Evolutionary conservation across 2,888 invertebrate genomes (phyloP), one percentile per base, ranked within the genome.

Genomic region (Drosophila neotestacea): DNA sequence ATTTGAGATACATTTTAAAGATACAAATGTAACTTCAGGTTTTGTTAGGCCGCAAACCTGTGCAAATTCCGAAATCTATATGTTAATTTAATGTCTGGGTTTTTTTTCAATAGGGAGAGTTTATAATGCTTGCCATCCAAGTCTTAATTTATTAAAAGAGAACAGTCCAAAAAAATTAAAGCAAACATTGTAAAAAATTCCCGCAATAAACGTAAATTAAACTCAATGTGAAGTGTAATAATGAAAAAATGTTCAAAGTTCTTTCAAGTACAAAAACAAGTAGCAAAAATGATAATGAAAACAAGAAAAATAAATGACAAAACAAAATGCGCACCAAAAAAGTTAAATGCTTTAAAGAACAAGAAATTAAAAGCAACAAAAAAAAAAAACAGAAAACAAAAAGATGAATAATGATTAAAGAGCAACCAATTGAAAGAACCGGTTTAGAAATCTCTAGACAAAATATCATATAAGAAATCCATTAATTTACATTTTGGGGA

Each of bases 401-500:
- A 47, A 48, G 32, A 58, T 59, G 50, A 64, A 59, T 59, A 59
- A 64, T 59, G 64, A 50, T 72, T 77, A 72, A 71, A 68, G 79
- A 73, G 58, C 67, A 67, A 70, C 66, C 54, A 75, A 74, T 81
- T 78, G 79, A 50, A 38, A 44, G 48, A 88, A 85, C 88, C 81
- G 78, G 85, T 88, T 87, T 63, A 80, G 61, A 72, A 73, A 72
- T 70, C 79, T 61, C 52, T 47, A 41, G 54, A 54, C 36, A 65
- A 50, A 65, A 50, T 61, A 55, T 71, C 64, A 72, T 74, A 68
- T 74, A 69, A 69, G 65, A 70, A 66, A 88, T 79, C 66, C 51
- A 88, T 85, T 84, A 86, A 88, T 88, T 88, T 86, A 84, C 80
- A 85, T 85, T 86, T 84, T 46, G 85, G 85, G 85, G 65, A 72